Evolutionary conservation across 2,888 invertebrate species (phyloP).

Genomic region (Harpagoxenus sublaevis): DNA sequence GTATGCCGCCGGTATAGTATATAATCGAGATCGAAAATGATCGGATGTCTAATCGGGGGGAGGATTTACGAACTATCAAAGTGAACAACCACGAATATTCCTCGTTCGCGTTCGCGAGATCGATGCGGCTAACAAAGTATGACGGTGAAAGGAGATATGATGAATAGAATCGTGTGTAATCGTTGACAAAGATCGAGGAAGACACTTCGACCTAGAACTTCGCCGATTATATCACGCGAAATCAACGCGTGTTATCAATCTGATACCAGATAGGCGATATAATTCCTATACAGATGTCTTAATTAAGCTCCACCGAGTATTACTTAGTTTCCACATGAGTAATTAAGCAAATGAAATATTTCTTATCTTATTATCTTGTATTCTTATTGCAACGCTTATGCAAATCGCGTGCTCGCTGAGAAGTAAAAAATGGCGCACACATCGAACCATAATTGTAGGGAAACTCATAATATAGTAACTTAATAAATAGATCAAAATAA

Average conservation of each 20-base stretch:
- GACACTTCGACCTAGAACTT: slow-evolving; percentile 25
- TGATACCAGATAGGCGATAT: not conserved
- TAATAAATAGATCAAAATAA: not conserved
- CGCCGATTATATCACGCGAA: not conserved
- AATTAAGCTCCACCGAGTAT: not conserved
- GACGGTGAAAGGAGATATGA: slow-evolving; percentile 58
- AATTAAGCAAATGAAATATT: not conserved
- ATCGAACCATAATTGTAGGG: not conserved
- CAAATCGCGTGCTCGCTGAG: not conserved
- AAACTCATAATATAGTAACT: not conserved
- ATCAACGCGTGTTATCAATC: not conserved
- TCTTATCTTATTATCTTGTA: not conserved
- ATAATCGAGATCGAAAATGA: slow-evolving; percentile 36
- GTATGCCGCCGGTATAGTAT: slow-evolving; percentile 11
- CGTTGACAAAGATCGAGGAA: slow-evolving; percentile 28
- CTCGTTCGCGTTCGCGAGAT: slow-evolving; percentile 34
- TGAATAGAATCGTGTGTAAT: slow-evolving; percentile 30
- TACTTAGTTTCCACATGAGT: not conserved
- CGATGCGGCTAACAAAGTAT: slow-evolving; percentile 39
- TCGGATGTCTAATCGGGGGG: slow-evolving; percentile 3
- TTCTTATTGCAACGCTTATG: not conserved
- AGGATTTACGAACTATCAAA: slow-evolving; percentile 41
- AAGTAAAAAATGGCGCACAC: not conserved
- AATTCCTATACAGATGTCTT: not conserved
- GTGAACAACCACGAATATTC: slow-evolving; percentile 20